These are phyloP conservation scores for Heliothis peltigera DNA, from an alignment of 2,888 invertebrate genomes.

Conservation along the genomic window DNA sequence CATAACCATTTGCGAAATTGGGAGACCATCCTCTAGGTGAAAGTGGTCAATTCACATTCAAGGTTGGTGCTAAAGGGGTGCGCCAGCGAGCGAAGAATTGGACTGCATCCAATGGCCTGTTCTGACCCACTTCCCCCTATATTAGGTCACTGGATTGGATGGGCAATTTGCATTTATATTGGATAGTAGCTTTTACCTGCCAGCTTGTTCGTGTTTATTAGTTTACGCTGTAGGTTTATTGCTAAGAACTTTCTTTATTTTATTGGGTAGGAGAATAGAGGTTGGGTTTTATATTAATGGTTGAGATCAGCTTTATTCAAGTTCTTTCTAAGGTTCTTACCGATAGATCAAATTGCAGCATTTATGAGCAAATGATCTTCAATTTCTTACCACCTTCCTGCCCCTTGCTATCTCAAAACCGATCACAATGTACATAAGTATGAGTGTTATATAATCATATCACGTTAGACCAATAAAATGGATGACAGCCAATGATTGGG, in stretches of 20 bases:
- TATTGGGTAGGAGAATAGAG: not conserved
- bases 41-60: conserved; percentile 50
- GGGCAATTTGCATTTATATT: conserved; percentile 54
- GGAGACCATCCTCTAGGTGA: conserved; percentile 29
- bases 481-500: no score
- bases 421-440: no score
- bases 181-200: conserved; percentile 49
- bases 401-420: no score
- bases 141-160: conserved; percentile 58
- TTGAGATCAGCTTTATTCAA: not conserved
- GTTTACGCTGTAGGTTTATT: conserved; percentile 15
- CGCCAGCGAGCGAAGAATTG: conserved; percentile 52
- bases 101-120: conserved; percentile 64
- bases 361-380: no score
- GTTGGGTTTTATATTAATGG: not conserved
- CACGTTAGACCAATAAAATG: no score
- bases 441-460: no score
- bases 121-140: conserved; percentile 55
- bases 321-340: not conserved
- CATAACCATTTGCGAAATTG: conserved; percentile 44
- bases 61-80: conserved; percentile 51
- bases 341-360: not conserved
- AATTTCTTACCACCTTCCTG: no score
- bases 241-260: not conserved
- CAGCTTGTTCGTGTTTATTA: conserved; percentile 37